Percentiles rank a stretch among this genome's conserved stretches.
These are phyloP conservation scores for Pinna nobilis DNA, from an alignment of 1,140 invertebrate genomes.

Conservation along the genomic window DNA sequence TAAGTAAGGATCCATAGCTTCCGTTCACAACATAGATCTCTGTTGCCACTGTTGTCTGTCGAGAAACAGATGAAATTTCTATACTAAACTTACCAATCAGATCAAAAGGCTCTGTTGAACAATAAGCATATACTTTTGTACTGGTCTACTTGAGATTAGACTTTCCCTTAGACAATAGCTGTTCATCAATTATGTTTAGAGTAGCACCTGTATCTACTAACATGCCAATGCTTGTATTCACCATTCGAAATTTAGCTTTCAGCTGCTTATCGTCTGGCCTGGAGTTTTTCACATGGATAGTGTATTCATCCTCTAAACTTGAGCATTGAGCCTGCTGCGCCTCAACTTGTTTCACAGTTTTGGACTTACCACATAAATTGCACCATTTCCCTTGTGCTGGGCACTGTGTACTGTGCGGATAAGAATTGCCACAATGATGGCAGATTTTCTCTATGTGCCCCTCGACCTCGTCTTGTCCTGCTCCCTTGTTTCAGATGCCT, in stretches of 20 bases:
- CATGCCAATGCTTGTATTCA: neutral
- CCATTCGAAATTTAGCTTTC: neutral
- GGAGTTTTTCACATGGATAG: neutral
- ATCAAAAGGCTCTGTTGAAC: neutral
- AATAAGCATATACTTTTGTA: slow-evolving; percentile 19
- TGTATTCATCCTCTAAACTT: slow-evolving; percentile 1
- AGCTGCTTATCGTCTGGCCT: neutral
- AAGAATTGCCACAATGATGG: neutral
- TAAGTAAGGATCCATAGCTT: slow-evolving; percentile 11
- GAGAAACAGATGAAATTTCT: neutral
- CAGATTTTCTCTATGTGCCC: neutral
- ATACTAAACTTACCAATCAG: neutral
- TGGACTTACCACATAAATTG: neutral
- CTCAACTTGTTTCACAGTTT: neutral
- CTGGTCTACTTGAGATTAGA: neutral
- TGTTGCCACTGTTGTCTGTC: neutral
- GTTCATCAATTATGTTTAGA: slow-evolving; percentile 20
- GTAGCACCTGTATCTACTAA: slow-evolving; percentile 18
- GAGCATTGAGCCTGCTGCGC: neutral
- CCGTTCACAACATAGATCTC: slow-evolving; percentile 10
- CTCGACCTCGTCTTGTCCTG: neutral
- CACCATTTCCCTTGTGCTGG: neutral
- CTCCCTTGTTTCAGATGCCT: neutral
- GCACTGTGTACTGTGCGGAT: neutral
- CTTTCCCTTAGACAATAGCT: neutral